Percentiles rank a stretch among this genome's conserved stretches.
phyloP scores from a whole-genome alignment of 1,140 invertebrate species.

The Sminthurides bifidus region DNA sequence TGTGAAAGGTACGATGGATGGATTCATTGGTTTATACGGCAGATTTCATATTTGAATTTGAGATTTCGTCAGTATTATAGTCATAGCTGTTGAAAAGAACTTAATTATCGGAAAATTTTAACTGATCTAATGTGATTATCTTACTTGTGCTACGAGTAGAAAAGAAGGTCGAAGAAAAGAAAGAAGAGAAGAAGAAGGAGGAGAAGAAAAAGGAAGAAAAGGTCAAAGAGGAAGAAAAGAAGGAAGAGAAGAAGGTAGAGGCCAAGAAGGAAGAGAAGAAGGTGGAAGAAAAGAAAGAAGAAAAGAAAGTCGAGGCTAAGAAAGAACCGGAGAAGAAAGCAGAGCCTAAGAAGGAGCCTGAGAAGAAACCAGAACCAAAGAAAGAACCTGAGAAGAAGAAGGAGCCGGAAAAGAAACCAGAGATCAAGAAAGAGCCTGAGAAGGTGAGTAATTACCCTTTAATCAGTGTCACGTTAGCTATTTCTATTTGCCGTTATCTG shows the following conservation, averaged over 20 bases:
- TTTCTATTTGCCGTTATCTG: too few species aligned
- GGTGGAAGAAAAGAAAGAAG: constrained; percentile 37
- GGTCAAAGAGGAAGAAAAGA: constrained; percentile 20
- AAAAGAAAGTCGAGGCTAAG: constrained; percentile 27
- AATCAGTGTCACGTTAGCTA: neutral
- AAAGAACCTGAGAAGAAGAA: constrained; percentile 30
- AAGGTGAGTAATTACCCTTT: constrained; percentile 1
- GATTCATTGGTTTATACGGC: constrained; percentile 27
- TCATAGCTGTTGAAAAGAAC: too few species aligned
- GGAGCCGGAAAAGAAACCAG: constrained; percentile 24
- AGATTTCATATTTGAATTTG: neutral
- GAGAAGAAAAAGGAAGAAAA: constrained; percentile 33
- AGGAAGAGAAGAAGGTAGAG: constrained; percentile 39
- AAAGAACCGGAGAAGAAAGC: constrained; percentile 38
- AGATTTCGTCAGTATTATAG: too few species aligned
- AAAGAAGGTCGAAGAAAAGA: constrained; percentile 32
- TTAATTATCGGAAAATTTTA: too few species aligned
- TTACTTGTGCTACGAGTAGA: constrained; percentile 32
- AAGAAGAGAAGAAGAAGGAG: constrained; percentile 36
- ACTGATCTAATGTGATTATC: neutral
- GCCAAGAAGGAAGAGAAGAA: constrained; percentile 23
- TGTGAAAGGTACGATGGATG: constrained; percentile 52
- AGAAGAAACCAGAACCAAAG: constrained; percentile 37
- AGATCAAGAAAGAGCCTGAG: constrained; percentile 20
- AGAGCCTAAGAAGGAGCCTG: constrained; percentile 30